Base-by-base conservation (phyloP, 2,113 vertebrate genomes). In the Excalfactoria chinensis region DNA sequence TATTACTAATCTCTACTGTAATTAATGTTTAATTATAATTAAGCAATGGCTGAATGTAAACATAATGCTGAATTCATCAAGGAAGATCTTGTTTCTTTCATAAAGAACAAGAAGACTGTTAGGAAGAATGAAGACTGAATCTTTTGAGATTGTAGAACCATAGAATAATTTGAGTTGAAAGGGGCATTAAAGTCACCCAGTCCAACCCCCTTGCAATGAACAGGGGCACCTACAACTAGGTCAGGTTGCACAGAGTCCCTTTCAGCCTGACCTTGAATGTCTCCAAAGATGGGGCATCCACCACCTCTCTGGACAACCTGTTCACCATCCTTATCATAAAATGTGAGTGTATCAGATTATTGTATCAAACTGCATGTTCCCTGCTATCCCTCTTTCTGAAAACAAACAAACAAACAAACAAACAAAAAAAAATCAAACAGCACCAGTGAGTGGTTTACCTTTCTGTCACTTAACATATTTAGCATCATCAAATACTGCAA, bases 11-110 rank as follows among this genome's bases (percentile, higher is more conserved):
- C 48, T 55, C 28, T 80, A 44, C 19, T 93, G 87, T 86, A 95
- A 88, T 86, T 66, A 94, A 58, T 68, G 11, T 89, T 93, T 90
- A 63, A 66, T 37, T 76, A 89, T 75, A 93, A 70, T 79, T 84
- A 84, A 86, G 32, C 30, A 60, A 34, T 14, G 64, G 16, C 62
- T 35, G 48, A 70, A 73, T 44, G 67, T 62, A 89, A 93, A 75
- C 19, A n/a, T 82, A 69, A 62, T 20, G 32, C 41, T 66, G 49
- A 93, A 77, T 89, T 90, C 77, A 37, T 73, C 28, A 34, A 9
- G 58, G 53, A 77, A 41, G 16, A 84, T 60, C 30, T 4, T 71
- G 69, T 68, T 13, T 14, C 22, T 71, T 77, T 25, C 53, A 72
- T 2, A 4, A 82, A 75, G 32, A 89, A 78, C 18, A 84, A 80